Evolutionary conservation across 2,113 vertebrate genomes (phyloP).

Genomic region (Dipodomys ordii): DNA sequence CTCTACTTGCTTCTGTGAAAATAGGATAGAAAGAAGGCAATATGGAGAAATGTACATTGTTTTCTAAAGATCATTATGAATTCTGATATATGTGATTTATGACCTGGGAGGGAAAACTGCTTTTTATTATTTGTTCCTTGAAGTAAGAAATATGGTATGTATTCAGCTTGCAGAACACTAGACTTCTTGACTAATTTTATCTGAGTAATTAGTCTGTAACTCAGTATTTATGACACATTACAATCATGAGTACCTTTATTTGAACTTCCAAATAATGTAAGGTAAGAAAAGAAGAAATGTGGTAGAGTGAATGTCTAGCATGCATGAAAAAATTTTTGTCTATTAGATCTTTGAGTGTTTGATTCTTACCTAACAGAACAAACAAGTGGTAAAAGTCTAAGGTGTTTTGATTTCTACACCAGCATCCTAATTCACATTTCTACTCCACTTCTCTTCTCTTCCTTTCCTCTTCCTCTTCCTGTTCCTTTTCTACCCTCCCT

Average conservation of each 20-base stretch:
- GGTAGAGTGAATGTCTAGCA: too few species aligned
- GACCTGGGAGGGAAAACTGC: neutral
- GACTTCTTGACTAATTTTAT: neutral
- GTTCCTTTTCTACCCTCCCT: neutral
- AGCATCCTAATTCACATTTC: neutral
- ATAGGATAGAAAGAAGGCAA: neutral
- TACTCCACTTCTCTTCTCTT: neutral
- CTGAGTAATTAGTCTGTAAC: neutral
- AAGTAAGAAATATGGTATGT: slow-evolving; percentile 5
- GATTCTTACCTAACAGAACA: neutral
- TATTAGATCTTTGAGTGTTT: neutral
- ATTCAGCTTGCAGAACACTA: neutral
- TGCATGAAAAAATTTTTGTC: too few species aligned
- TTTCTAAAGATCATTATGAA: slow-evolving; percentile 1
- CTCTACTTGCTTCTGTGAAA: neutral
- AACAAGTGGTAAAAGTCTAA: neutral
- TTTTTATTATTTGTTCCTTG: neutral
- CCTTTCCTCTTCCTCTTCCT: neutral
- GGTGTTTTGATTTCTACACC: neutral
- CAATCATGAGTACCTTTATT: neutral
- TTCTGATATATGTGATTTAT: slow-evolving; percentile 28
- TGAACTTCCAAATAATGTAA: neutral
- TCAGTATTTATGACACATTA: neutral
- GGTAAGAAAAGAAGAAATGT: neutral
- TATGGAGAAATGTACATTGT: neutral